Evolutionary conservation across 2,888 invertebrate genomes (phyloP), one percentile per base, ranked within the genome.

Genomic region (Nymphalis polychloros): DNA sequence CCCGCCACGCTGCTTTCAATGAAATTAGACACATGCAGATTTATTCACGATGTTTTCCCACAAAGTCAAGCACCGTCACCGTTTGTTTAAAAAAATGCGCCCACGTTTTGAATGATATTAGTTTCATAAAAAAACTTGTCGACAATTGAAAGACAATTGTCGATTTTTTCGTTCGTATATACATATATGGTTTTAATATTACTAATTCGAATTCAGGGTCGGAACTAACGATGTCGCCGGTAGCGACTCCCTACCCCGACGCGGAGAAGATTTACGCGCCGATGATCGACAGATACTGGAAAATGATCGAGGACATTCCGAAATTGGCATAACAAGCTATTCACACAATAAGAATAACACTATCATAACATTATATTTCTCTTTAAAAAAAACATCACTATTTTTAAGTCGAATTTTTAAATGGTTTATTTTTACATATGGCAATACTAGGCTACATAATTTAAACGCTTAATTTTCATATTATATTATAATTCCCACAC

Each of bases 191-290:
- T 27, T 27, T 27, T 31, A 31, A 31, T 6, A 31, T 31, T 0
- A 31, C 27, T 31, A 31, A 31, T 31, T 31, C 6, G 27, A 31
- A 6, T 31, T 1, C 49, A 91, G 92, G 87, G 0, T 83, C 88
- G 0, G 88, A 90, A 61, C 82, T 82, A 0, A 81, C 82, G 0
- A 79, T 90, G 27, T 76, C 87, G 0, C 91, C 90, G 0, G 93
- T 95, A 8, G 97, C 96, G 75, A 94, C 93, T 59, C 97, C 97
- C 0, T 96, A 95, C 81, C 92, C 94, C 8, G 97, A 97, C 83
- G 96, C 96, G 63, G 94, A 94, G 52, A 87, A 94, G 77, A 95
- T 97, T 75, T 97, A 97, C 85, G 90, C 89, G 52, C 95, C 96
- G 0, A 96, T 97, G 96, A 81, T 96, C 23, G 83, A 89, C 2